Conservation (phyloP, 2,113 vertebrate species). For the Tachycineta bicolor region DNA sequence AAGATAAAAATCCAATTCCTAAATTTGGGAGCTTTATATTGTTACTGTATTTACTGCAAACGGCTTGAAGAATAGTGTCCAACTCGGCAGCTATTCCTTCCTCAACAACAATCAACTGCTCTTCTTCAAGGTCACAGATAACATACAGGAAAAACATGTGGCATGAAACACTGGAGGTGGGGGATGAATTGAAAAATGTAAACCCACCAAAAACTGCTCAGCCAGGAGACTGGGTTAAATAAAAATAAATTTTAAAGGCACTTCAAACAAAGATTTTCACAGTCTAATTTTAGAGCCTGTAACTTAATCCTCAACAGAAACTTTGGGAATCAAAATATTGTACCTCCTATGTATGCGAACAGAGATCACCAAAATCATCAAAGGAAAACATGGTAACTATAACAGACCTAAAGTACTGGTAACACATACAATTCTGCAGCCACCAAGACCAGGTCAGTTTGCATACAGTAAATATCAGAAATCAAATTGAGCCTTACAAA, state of each 20-base stretch:
- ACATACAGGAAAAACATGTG: neutral
- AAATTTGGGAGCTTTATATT: neutral
- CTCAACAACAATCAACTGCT: neutral
- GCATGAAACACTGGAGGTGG: neutral
- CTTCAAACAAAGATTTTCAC: neutral
- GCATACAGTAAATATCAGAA: neutral
- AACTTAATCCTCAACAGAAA: neutral
- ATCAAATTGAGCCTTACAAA: neutral
- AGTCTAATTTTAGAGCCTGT: neutral
- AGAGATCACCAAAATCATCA: neutral
- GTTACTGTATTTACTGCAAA: neutral
- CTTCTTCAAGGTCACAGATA: constrained; percentile 5
- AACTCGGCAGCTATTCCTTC: neutral
- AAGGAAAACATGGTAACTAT: neutral
- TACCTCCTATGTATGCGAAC: neutral
- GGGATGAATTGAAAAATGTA: neutral
- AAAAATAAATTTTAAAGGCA: neutral
- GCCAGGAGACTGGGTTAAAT: neutral
- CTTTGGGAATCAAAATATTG: neutral
- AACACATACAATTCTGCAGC: neutral
- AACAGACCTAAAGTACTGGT: neutral
- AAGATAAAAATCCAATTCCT: neutral
- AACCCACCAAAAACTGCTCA: neutral
- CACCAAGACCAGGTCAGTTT: neutral
- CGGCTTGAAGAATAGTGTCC: neutral